phyloP scores from a whole-genome alignment of 1,140 invertebrate genomes.

The Cotesia vestalis region DNA sequence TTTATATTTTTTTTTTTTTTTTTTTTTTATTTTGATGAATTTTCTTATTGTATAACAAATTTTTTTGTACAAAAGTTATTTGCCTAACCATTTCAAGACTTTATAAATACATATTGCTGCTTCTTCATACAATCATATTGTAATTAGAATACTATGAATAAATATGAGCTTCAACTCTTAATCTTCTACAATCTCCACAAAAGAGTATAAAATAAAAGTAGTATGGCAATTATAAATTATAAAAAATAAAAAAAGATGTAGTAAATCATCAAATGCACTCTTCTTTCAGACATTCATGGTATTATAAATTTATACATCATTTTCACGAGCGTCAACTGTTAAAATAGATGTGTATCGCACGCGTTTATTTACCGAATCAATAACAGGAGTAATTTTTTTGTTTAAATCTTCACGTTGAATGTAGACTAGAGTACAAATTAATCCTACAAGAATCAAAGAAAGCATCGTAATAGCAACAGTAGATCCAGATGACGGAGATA shows the following conservation, averaged over 20 bases:
- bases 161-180: too few relatives aligned
- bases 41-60: too few relatives aligned
- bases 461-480: constrained; percentile 70
- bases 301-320: constrained; percentile 54
- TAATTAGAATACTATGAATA: too few relatives aligned
- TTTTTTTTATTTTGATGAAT: too few relatives aligned
- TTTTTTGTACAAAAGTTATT: too few relatives aligned
- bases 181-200: too few relatives aligned
- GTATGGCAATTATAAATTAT: too few relatives aligned
- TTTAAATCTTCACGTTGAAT: constrained; percentile 70
- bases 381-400: constrained; percentile 70
- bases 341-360: constrained; percentile 79
- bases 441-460: constrained; percentile 66
- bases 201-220: too few relatives aligned
- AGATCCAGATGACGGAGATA: constrained; percentile 60
- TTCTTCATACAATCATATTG: too few relatives aligned
- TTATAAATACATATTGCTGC: too few relatives aligned
- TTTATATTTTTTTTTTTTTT: too few relatives aligned
- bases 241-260: background rate
- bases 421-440: constrained; percentile 70
- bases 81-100: too few relatives aligned
- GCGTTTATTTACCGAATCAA: constrained; percentile 74
- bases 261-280: background rate
- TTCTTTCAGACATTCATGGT: constrained; percentile 1
- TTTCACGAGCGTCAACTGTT: constrained; percentile 64